Evolutionary conservation across 2,888 invertebrate species (phyloP), one percentile per base, ranked within the genome.

Genomic region (Exephanes ischioxanthus): DNA sequence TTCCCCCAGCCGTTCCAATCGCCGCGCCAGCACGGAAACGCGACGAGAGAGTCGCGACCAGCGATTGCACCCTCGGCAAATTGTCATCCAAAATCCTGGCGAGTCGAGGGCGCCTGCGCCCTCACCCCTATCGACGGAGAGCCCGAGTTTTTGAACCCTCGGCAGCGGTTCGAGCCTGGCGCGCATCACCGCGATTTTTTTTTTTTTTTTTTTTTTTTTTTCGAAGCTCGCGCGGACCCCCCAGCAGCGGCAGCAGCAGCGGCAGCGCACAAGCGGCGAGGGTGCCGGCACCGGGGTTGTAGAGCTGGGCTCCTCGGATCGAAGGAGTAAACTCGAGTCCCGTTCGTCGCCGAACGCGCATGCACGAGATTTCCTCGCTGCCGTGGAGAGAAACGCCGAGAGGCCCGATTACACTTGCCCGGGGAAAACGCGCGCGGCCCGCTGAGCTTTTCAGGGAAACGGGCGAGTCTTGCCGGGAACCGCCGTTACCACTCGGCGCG

Each of bases 351-450:
- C 80, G 41, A 11, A 81, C 41, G 91, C 91, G 91, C 91, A 91
- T 90, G 91, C 87, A 77, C 89, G 41, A 75, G 58, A 55, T 76
- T 71, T 63, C 26, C 80, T 3, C 45, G 68, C 48, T 37, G 11
- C 6, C 66, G 81, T 68, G 84, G 33, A 37, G 37, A 37, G 37
- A 37, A 9, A 85, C 67, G 30, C 75, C 75, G 61, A 63, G 83
- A 89, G 89, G 88, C 87, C 87, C 86, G 87, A 83, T 90, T 90
- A 91, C 90, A 87, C 91, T 90, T 82, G 67, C n/a, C 33, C 37
- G 63, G 45, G 33, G 77, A 70, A 86, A 75, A 4, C 61, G 55
- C 45, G 58, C 58, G 26, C 14, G 0, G 30, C 22, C 3, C 3
- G 30, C 16, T 0, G 16, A 22, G 55, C 2, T 22, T 33, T 51